Percentiles rank a stretch among this genome's conserved stretches.
phyloP scores from a whole-genome alignment of 2,888 invertebrate genomes.

The Dugesia japonica region DNA sequence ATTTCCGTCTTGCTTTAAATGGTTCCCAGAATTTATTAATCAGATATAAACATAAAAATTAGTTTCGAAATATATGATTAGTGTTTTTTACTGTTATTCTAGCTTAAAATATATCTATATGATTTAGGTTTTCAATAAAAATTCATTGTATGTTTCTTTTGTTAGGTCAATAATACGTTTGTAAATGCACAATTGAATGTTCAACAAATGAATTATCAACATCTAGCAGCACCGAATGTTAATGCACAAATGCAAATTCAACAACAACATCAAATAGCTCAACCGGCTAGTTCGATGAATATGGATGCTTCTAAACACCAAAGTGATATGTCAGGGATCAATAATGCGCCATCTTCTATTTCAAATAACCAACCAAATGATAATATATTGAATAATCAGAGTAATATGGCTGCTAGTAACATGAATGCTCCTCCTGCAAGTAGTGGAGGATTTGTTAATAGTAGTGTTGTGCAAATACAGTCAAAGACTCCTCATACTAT shows the following conservation, averaged over 20 bases:
- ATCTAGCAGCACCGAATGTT: slow-evolving; percentile 27
- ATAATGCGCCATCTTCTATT: neutral
- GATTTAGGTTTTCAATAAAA: too few relatives aligned
- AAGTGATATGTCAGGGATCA: slow-evolving; percentile 9
- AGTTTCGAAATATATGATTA: too few relatives aligned
- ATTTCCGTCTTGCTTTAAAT: too few relatives aligned
- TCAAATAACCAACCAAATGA: neutral
- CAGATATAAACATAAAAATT: too few relatives aligned
- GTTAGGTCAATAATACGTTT: slow-evolving; percentile 32
- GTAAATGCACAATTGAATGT: slow-evolving; percentile 33
- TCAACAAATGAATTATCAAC: slow-evolving; percentile 34
- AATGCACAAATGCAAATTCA: slow-evolving; percentile 32
- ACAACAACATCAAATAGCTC: slow-evolving; percentile 17
- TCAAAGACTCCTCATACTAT: slow-evolving; percentile 91
- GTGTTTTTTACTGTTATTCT: too few relatives aligned
- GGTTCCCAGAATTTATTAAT: too few relatives aligned
- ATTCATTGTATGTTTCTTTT: too few relatives aligned
- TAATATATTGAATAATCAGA: neutral
- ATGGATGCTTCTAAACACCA: neutral
- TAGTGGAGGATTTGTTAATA: slow-evolving; percentile 47
- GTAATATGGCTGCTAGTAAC: neutral
- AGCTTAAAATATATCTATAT: too few relatives aligned
- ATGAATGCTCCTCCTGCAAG: neutral
- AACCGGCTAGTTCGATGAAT: neutral
- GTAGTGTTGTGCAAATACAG: slow-evolving; percentile 70